These are phyloP conservation scores for Drosophila quasianomalipes DNA, from an alignment of 2,888 invertebrate species.

Conservation along the genomic window DNA sequence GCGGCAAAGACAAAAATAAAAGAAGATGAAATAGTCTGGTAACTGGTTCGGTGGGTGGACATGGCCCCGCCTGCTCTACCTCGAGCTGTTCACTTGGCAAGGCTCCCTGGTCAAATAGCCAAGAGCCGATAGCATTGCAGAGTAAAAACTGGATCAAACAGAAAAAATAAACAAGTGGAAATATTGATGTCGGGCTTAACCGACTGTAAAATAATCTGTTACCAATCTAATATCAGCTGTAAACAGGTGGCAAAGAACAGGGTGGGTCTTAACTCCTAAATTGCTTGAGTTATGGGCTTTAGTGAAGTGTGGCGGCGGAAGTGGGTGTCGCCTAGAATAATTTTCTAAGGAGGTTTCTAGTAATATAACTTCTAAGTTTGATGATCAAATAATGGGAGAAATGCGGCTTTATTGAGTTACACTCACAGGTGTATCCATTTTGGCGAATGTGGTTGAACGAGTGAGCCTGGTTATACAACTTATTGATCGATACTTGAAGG, in stretches of 20 bases:
- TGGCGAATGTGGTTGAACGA: background rate
- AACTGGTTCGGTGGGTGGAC: constrained; percentile 62
- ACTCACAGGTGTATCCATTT: background rate
- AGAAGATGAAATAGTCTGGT: constrained; percentile 33
- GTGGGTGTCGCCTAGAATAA: background rate
- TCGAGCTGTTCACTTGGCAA: constrained; percentile 19
- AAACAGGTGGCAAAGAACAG: background rate
- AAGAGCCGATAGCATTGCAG: constrained; percentile 21
- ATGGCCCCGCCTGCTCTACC: constrained; percentile 28
- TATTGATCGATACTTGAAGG: too few relatives aligned
- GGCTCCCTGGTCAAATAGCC: constrained; percentile 43
- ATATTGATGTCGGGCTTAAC: background rate
- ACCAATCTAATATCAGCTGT: background rate
- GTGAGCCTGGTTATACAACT: background rate
- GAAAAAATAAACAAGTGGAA: background rate
- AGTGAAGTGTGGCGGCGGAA: background rate
- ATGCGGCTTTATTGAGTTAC: background rate
- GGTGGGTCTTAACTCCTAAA: background rate
- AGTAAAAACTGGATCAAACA: constrained; percentile 36
- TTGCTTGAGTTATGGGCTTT: background rate
- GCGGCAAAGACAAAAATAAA: constrained; percentile 2
- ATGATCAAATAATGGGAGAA: background rate
- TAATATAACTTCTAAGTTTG: background rate
- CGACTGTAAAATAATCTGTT: background rate
- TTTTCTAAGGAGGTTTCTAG: background rate